Evolutionary conservation across 2,888 invertebrate species (phyloP), one percentile per base, ranked within the genome.

Genomic region (Phortica okadai): DNA sequence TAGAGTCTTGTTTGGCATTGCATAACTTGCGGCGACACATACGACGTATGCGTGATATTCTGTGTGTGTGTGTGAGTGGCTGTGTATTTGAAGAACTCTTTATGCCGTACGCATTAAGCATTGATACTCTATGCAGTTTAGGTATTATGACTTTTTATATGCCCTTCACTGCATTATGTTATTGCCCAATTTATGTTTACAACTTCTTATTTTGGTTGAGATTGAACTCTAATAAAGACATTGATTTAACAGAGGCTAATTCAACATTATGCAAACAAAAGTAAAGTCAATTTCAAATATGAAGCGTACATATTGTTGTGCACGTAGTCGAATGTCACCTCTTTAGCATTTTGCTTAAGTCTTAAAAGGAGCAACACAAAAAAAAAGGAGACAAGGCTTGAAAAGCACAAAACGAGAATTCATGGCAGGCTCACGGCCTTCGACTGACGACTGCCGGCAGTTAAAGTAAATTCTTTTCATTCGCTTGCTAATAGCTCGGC

Each of bases 391-490:
- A 66, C 33, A 66, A 66, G n/a, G n/a, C 5, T 8, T 41, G n/a
- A 66, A 41, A 66, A 42, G 66, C n/a, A 25, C n/a, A 66, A 66
- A 42, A 42, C 16, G 42, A 41, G 41, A 41, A 66, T 25, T 8
- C 8, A 25, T 25, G 25, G 59, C 56, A 66, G 66, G 14, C 4
- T 66, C 66, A 54, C 16, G 25, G 16, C 21, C 59, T 2, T 11
- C 54, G 11, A 6, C 54, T 54, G 25, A 21, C 33, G 66, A n/a
- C 7, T 8, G 16, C 8, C 21, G 69, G 45, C 45, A 69, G 25
- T 69, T 45, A 69, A 69, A 69, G 16, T 69, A 69, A 69, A 69
- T 45, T 69, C 69, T 45, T 69, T 69, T 69, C 69, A 69, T 69
- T 69, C 45, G 45, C 45, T 69, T 69, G 45, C 69, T 69, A 72